Base-by-base conservation (phyloP, 2,797 vertebrate species). In the Tauraco hartlaubi region DNA sequence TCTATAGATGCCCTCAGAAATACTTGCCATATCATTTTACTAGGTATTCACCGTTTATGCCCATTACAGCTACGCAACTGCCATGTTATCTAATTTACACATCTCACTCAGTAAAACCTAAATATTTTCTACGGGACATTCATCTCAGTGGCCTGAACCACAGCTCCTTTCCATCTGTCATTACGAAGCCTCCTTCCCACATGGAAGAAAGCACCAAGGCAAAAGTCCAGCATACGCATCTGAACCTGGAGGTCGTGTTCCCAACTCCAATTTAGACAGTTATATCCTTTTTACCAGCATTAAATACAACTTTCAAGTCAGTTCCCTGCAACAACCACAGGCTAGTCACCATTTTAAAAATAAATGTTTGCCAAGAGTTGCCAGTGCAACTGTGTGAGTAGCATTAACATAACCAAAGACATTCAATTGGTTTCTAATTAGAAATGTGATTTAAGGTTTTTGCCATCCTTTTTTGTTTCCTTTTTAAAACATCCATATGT, bases 401-500 rank as follows among this genome's bases (percentile, higher is more conserved):
- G 22, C 74, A 67, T 73, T 72, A 92, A 69, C 54, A 85, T 39
- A 43, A 55, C 22, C 48, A 85, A 82, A 94, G 44, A 82, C 56
- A 77, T 56, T 83, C 35, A 82, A n/a, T 1, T 74, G 52, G 39
- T 25, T 92, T 82, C 74, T 91, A 94, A 97, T 91, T 91, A 92
- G 44, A 92, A 89, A 87, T 61, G 44, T 76, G 61, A 63, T 79
- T 89, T 87, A 82, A 87, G 76, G 25, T n/a, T 94, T 82, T 85
- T 82, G 63, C 39, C 75, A 67, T 19, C 7, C 22, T 69, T 83
- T 92, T 91, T 85, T 86, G 20, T 72, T 84, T 93, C 58, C 28
- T 69, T 92, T 91, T 95, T 52, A 74, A 92, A 93, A 82, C 35
- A 92, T 73, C 71, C 86, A 89, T 88, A 90, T 79, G 68, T 94